Evolutionary conservation across 53 echinoderm and acorn worm species (phyloP).

Genomic region (Henricia sp.): DNA sequence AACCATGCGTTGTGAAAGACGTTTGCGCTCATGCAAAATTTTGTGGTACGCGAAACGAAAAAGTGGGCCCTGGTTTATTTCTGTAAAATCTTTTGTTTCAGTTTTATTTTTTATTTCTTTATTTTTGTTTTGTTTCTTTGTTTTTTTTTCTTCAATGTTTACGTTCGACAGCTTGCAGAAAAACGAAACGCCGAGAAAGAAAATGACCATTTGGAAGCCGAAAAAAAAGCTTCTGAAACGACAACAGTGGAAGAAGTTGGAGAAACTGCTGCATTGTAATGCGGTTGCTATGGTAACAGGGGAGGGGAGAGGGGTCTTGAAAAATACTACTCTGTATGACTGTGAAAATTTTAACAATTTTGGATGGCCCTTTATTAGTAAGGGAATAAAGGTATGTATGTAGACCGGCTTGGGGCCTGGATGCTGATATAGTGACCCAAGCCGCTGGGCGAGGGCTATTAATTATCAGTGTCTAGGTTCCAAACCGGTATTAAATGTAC

Average conservation of each 20-base stretch:
- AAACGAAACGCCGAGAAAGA: slow-evolving; percentile 15
- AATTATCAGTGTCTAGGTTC: too few relatives aligned
- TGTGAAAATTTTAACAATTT: too few relatives aligned
- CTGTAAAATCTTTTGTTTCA: not conserved
- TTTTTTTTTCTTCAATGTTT: not conserved
- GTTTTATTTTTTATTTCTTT: too few relatives aligned
- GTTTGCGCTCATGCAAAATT: not conserved
- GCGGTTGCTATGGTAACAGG: slow-evolving; percentile 13
- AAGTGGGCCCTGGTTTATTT: not conserved
- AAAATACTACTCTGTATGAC: not conserved
- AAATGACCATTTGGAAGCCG: slow-evolving; percentile 13
- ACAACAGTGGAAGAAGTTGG: slow-evolving; percentile 1
- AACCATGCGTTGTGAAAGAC: too few relatives aligned
- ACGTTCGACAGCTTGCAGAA: slow-evolving; percentile 34
- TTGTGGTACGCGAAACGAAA: not conserved
- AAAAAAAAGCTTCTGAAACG: not conserved
- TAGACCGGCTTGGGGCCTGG: too few relatives aligned
- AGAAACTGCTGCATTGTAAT: slow-evolving; percentile 30
- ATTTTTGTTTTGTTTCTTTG: not conserved
- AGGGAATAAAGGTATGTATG: too few relatives aligned
- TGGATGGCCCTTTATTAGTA: too few relatives aligned
- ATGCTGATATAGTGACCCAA: too few relatives aligned
- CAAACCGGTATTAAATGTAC: too few relatives aligned
- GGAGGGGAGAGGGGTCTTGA: not conserved
- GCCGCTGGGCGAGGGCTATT: too few relatives aligned